Evolutionary conservation across 2,113 vertebrate species (phyloP).

Genomic region (Engraulis encrasicolus): DNA sequence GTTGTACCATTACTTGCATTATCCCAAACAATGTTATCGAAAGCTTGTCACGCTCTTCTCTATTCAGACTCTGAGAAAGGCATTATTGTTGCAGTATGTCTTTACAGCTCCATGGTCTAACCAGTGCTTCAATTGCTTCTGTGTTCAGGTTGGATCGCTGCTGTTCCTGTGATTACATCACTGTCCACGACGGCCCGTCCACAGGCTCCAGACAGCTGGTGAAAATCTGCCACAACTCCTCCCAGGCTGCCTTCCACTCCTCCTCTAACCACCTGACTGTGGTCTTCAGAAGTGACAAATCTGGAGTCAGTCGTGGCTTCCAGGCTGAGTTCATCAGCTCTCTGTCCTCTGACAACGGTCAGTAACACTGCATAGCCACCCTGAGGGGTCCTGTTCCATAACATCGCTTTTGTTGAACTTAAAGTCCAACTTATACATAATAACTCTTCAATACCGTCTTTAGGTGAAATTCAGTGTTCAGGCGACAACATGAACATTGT

Average conservation of each 20-base stretch:
- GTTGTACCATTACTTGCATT: too few species aligned
- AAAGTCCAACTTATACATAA: too few species aligned
- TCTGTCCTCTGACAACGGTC: constrained; percentile 63
- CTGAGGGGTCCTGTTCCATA: too few species aligned
- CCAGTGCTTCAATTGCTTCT: too few species aligned
- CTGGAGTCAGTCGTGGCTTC: constrained; percentile 69
- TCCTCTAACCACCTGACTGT: constrained; percentile 75
- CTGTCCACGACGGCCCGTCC: constrained; percentile 76
- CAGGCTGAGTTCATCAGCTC: constrained; percentile 64
- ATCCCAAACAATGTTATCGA: too few species aligned
- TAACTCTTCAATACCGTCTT: too few species aligned
- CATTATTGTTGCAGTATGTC: too few species aligned
- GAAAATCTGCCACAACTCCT: constrained; percentile 61
- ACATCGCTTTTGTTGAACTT: too few species aligned
- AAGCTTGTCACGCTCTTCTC: too few species aligned
- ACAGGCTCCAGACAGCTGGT: constrained; percentile 57
- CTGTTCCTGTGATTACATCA: constrained; percentile 82
- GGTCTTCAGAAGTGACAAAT: constrained; percentile 66
- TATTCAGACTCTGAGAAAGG: too few species aligned
- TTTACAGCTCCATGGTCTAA: too few species aligned
- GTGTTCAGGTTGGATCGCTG: constrained; percentile 78
- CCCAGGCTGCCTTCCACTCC: constrained; percentile 61
- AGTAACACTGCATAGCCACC: too few species aligned
- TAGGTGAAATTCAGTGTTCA: constrained; percentile 76
- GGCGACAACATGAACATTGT: constrained; percentile 80